Percentiles rank a stretch among this genome's conserved stretches.
These are phyloP conservation scores for Apoda limacodes DNA, from an alignment of 2,888 invertebrate species.

Conservation along the genomic window DNA sequence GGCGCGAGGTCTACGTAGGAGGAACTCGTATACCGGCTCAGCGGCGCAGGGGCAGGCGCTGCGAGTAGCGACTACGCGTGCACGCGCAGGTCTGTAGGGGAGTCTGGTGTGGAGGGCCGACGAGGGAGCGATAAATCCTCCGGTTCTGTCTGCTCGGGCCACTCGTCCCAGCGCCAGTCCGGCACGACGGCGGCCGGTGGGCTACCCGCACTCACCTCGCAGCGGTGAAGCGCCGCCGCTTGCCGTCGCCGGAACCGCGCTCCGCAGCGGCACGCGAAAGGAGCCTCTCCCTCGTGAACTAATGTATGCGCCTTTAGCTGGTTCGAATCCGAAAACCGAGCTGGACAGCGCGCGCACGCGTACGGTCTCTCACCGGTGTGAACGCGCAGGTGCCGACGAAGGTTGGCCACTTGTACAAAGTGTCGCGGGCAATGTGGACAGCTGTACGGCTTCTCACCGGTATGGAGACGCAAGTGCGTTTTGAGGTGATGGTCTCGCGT, in stretches of 20 bases:
- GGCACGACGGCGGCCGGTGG: conserved; percentile 54
- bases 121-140: conserved; percentile 85
- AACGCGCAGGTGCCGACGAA: conserved; percentile 88
- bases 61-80: conserved; percentile 55
- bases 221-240: conserved; percentile 89
- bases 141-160: conserved; percentile 91
- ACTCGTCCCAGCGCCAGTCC: conserved; percentile 61
- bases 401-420: conserved; percentile 94
- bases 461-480: conserved; percentile 92
- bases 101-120: conserved; percentile 60
- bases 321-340: conserved; percentile 91
- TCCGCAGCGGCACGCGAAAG: conserved; percentile 86
- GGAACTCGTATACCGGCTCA: conserved; percentile 83
- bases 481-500: conserved; percentile 94
- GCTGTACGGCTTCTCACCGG: conserved; percentile 93
- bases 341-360: conserved; percentile 86
- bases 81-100: conserved; percentile 62
- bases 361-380: conserved; percentile 94
- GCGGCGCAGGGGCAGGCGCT: conserved; percentile 32
- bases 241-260: conserved; percentile 87
- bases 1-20: conserved; percentile 66
- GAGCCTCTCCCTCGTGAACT: conserved; percentile 92
- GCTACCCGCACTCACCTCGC: conserved; percentile 61
- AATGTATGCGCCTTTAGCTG: conserved; percentile 91
- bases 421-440: conserved; percentile 93